Evolutionary conservation across 2,797 vertebrate genomes (phyloP).

Genomic region (Gobio occitaniae): DNA sequence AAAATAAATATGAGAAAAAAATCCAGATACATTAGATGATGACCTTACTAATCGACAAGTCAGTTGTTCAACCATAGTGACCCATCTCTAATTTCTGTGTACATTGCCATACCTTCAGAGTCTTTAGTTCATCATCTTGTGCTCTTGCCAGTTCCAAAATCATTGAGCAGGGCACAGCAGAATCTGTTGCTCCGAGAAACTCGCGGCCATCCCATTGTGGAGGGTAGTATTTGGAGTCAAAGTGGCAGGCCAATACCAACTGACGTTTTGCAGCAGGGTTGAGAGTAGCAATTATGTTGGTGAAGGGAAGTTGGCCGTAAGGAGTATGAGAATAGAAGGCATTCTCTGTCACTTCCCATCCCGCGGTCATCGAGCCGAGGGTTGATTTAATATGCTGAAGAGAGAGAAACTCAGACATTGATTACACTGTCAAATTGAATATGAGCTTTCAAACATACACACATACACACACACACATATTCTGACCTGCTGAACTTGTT

Average conservation of each 20-base stretch:
- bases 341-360: slow-evolving; percentile 90
- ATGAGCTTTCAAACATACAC: not conserved
- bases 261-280: slow-evolving; percentile 87
- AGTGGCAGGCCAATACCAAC: slow-evolving; percentile 94
- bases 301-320: slow-evolving; percentile 89
- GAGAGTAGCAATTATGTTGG: slow-evolving; percentile 91
- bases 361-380: slow-evolving; percentile 83
- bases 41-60: not conserved
- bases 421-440: not conserved
- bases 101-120: slow-evolving; percentile 81
- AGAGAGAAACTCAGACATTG: slow-evolving; percentile 26
- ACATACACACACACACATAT: slow-evolving; percentile 6
- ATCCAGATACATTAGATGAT: not conserved
- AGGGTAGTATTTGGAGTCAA: slow-evolving; percentile 93
- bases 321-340: slow-evolving; percentile 88
- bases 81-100: not conserved
- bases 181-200: slow-evolving; percentile 94
- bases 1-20: not conserved
- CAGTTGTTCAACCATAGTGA: not conserved
- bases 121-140: slow-evolving; percentile 85
- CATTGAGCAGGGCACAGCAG: slow-evolving; percentile 95
- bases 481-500: slow-evolving; percentile 84
- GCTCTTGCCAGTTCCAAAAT: slow-evolving; percentile 89
- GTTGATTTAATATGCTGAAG: slow-evolving; percentile 90
- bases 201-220: slow-evolving; percentile 82